These are phyloP conservation scores for Desmodus rotundus DNA, from an alignment of 2,113 vertebrate species.

Conservation along the genomic window DNA sequence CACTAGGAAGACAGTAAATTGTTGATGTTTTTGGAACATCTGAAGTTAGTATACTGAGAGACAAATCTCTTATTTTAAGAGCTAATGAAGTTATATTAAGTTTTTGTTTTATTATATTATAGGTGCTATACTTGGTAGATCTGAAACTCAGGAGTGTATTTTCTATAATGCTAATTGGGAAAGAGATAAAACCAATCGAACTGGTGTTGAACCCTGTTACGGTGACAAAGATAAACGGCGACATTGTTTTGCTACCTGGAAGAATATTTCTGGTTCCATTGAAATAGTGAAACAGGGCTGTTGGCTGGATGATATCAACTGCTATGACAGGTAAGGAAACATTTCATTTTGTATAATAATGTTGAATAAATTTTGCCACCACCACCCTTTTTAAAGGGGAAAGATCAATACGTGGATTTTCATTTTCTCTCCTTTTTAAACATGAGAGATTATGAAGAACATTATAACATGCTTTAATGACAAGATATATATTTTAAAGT, in stretches of 20 bases:
- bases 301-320: conserved; percentile 99
- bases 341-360: conserved; percentile 19
- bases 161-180: conserved; percentile 98
- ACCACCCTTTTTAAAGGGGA: not conserved
- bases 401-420: conserved; percentile 9
- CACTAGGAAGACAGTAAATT: not conserved
- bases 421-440: not conserved
- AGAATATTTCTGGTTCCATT: conserved; percentile 93
- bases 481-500: conserved; percentile 13
- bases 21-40: not conserved
- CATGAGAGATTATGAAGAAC: not conserved
- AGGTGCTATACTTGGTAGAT: conserved; percentile 98
- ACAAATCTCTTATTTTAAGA: conserved; percentile 5
- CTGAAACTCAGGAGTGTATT: conserved; percentile 95
- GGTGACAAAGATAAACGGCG: conserved; percentile 95
- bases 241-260: conserved; percentile 99
- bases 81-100: not conserved
- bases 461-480: not conserved
- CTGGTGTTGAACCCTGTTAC: conserved; percentile 91
- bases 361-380: not conserved
- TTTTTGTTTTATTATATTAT: conserved; percentile 47
- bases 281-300: conserved; percentile 97
- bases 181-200: conserved; percentile 95
- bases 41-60: not conserved
- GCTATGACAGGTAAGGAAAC: conserved; percentile 92